Evolutionary conservation across 2,797 vertebrate species (phyloP).

Genomic region (Sebastes matsubarae): DNA sequence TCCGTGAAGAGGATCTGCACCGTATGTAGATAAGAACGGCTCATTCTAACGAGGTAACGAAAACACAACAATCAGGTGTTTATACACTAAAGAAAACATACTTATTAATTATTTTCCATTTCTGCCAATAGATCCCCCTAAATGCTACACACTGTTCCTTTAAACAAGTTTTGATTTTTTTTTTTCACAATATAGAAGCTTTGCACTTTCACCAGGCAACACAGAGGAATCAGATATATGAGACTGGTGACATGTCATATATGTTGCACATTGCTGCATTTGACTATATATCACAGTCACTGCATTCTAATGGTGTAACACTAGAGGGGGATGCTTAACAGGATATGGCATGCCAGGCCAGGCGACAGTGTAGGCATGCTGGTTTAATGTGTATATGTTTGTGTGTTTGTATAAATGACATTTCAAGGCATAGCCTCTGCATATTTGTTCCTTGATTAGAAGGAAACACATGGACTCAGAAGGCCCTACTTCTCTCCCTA

Average conservation of each 20-base stretch:
- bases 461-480: not conserved
- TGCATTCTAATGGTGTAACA: conserved; percentile 33
- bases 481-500: not conserved
- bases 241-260: not conserved
- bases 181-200: not conserved
- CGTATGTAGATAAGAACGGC: too few relatives aligned
- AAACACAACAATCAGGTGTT: too few relatives aligned
- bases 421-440: not conserved
- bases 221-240: not conserved
- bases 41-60: too few relatives aligned
- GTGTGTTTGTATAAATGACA: not conserved
- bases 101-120: too few relatives aligned
- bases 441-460: conserved; percentile 1
- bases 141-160: too few relatives aligned
- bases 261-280: not conserved
- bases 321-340: conserved; percentile 59
- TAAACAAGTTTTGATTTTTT: not conserved
- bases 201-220: not conserved
- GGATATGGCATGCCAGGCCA: not conserved
- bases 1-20: too few relatives aligned
- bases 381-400: not conserved
- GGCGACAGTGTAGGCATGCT: not conserved
- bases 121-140: too few relatives aligned
- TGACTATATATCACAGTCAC: not conserved
- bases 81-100: too few relatives aligned